Evolutionary conservation across 64 coral and sea anemone species (phyloP).

Genomic region (Platygyra sinensis): DNA sequence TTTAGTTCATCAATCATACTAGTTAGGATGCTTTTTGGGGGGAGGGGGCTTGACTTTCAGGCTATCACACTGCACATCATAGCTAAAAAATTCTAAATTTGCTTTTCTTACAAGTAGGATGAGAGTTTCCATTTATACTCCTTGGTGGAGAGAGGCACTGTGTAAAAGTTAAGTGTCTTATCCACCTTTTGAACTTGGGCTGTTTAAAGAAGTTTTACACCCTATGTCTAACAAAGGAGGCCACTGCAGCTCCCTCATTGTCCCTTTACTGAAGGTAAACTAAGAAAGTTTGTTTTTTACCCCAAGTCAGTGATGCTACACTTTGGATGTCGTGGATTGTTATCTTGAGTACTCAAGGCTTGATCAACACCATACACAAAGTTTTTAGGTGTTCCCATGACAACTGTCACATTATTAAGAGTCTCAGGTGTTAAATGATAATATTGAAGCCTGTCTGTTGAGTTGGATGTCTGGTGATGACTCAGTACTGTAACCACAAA

Average conservation of each 20-base stretch:
- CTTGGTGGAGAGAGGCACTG: neutral
- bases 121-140: neutral
- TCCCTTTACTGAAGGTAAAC: no score
- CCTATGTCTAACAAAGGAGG: no score
- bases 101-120: no score
- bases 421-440: conserved; percentile 45
- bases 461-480: neutral
- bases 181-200: no score
- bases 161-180: no score
- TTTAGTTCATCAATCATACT: no score
- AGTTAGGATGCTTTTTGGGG: no score
- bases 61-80: no score
- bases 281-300: neutral
- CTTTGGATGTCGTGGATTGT: neutral
- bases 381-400: conserved; percentile 31
- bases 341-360: neutral
- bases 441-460: conserved; percentile 24
- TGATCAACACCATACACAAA: neutral
- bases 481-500: conserved; percentile 67
- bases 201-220: no score
- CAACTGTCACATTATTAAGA: conserved; percentile 65
- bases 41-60: no score
- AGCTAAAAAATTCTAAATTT: no score
- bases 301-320: conserved; percentile 49
- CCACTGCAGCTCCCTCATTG: no score